These are phyloP conservation scores for Cistogaster globosa DNA, from an alignment of 2,888 invertebrate species.

Conservation along the genomic window DNA sequence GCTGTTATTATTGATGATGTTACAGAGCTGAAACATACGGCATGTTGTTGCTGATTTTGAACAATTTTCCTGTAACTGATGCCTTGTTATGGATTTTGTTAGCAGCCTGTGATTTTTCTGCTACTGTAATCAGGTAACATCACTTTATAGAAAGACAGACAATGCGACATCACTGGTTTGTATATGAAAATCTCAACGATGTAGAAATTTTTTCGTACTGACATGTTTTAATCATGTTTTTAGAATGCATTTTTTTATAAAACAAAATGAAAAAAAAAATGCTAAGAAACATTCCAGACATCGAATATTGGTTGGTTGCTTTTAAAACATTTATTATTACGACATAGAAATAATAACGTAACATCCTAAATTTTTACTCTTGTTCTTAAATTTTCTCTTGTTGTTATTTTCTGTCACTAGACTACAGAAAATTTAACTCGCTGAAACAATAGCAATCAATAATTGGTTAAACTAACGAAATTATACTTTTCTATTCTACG, in stretches of 20 bases:
- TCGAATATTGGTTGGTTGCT: not conserved
- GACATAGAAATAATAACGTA: too few relatives aligned
- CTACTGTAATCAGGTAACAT: constrained; percentile 63
- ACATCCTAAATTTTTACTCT: too few relatives aligned
- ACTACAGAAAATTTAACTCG: too few relatives aligned
- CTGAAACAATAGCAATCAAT: too few relatives aligned
- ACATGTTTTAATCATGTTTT: constrained; percentile 66
- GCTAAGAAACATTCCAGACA: not conserved
- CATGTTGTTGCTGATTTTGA: constrained; percentile 51
- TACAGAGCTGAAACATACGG: constrained; percentile 55
- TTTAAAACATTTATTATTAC: too few relatives aligned
- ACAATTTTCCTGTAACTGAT: constrained; percentile 59
- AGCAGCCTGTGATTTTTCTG: constrained; percentile 63
- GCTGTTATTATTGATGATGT: constrained; percentile 56
- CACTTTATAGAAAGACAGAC: constrained; percentile 32
- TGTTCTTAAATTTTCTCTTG: too few relatives aligned
- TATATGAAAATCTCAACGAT: constrained; percentile 56
- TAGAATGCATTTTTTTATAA: constrained; percentile 16
- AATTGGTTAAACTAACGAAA: too few relatives aligned
- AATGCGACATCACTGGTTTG: constrained; percentile 23
- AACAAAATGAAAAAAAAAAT: not conserved
- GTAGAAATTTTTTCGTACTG: constrained; percentile 37
- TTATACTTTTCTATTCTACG: too few relatives aligned
- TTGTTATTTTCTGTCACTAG: too few relatives aligned
- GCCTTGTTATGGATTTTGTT: constrained; percentile 65